Evolutionary conservation across 1,140 invertebrate species (phyloP).

Genomic region (Condylostylus longicornis): DNA sequence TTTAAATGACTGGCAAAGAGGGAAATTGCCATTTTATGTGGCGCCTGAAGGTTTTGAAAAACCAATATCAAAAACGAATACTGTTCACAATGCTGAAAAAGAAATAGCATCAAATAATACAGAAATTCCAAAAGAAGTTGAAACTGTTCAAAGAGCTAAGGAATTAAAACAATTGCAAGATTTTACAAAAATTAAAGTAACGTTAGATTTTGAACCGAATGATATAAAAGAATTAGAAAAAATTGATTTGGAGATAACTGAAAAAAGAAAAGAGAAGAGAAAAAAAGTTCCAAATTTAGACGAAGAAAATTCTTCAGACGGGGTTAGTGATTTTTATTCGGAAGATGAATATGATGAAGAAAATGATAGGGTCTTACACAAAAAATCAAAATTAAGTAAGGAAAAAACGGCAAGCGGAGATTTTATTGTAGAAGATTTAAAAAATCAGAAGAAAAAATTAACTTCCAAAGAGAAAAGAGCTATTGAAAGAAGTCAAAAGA

Average conservation of each 20-base stretch:
- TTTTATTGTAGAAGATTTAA: slow-evolving; percentile 40
- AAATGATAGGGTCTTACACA: slow-evolving; percentile 27
- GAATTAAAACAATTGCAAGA: slow-evolving; percentile 46
- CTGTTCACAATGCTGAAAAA: slow-evolving; percentile 11
- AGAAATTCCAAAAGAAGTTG: slow-evolving; percentile 8
- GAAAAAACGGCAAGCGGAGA: slow-evolving; percentile 41
- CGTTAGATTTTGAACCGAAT: slow-evolving; percentile 50
- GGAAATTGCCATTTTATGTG: slow-evolving; percentile 90
- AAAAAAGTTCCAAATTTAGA: slow-evolving; percentile 21
- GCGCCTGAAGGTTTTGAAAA: slow-evolving; percentile 62
- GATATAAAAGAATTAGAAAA: slow-evolving; percentile 45
- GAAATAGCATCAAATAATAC: slow-evolving; percentile 7
- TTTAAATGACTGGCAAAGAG: slow-evolving; percentile 96
- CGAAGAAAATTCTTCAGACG: slow-evolving; percentile 33
- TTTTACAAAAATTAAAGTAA: slow-evolving; percentile 65
- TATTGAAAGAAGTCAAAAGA: slow-evolving; percentile 53
- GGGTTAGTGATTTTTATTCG: slow-evolving; percentile 45
- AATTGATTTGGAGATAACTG: slow-evolving; percentile 37
- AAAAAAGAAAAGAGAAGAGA: slow-evolving; percentile 34
- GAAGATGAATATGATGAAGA: slow-evolving; percentile 39
- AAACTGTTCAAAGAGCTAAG: slow-evolving; percentile 25
- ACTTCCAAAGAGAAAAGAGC: slow-evolving; percentile 66
- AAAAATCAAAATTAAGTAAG: slow-evolving; percentile 32
- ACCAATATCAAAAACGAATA: slow-evolving; percentile 32
- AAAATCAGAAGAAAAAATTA: slow-evolving; percentile 33